These are phyloP conservation scores for Sterrhoptilus dennistouni DNA, from an alignment of 2,113 vertebrate species.

Conservation along the genomic window DNA sequence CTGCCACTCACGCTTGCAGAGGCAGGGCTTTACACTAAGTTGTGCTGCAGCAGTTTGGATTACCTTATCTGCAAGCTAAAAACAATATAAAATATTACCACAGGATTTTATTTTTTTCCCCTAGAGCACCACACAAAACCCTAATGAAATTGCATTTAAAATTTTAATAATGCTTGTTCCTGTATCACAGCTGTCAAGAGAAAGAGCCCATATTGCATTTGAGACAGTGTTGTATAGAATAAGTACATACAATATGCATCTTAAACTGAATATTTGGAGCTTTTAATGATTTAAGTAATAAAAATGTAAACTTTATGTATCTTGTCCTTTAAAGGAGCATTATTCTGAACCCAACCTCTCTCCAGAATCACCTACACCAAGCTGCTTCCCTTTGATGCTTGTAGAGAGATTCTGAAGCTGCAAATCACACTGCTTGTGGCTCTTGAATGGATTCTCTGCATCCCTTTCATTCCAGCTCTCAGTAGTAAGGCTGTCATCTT, in stretches of 20 bases:
- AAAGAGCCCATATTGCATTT: neutral
- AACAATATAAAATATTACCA: neutral
- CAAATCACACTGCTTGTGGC: conserved; percentile 66
- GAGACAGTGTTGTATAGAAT: neutral
- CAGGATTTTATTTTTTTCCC: neutral
- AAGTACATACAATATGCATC: neutral
- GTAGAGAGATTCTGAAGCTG: conserved; percentile 77
- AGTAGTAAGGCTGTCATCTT: neutral
- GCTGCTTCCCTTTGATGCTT: conserved; percentile 75
- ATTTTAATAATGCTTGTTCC: conserved; percentile 38
- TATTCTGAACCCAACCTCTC: conserved; percentile 75
- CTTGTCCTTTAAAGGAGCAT: conserved; percentile 73
- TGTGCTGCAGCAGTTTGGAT: neutral
- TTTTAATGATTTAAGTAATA: conserved; percentile 14
- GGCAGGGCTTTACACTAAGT: neutral
- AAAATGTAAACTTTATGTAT: neutral
- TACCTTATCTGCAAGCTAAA: neutral
- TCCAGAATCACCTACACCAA: conserved; percentile 79
- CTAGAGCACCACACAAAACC: neutral
- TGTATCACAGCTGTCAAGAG: conserved; percentile 28
- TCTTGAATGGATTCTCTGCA: neutral
- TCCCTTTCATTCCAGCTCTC: neutral
- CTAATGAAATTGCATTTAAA: conserved; percentile 47
- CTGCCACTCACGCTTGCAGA: neutral
- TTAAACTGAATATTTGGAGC: neutral